Conservation (phyloP, 2,113 vertebrate genomes). For the Phainopepla nitens region DNA sequence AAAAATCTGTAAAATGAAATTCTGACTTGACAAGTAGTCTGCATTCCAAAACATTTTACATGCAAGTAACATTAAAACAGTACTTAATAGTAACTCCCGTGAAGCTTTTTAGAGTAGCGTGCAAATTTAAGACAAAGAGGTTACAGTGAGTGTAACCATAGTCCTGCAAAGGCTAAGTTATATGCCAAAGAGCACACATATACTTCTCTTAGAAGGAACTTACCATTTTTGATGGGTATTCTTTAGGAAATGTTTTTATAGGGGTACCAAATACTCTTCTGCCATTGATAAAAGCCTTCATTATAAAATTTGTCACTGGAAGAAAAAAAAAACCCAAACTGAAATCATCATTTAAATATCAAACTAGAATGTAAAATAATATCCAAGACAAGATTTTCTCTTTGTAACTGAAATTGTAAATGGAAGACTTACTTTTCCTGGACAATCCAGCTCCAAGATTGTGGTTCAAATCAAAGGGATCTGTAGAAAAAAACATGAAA, state of each 20-base stretch:
- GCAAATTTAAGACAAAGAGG: not conserved
- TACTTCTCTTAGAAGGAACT: not conserved
- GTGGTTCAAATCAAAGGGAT: constrained; percentile 95
- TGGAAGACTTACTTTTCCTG: constrained; percentile 85
- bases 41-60: not conserved
- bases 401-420: not conserved
- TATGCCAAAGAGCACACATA: fast-evolving
- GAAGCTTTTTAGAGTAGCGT: not conserved
- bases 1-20: not conserved
- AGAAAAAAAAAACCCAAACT: not conserved
- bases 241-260: constrained; percentile 77
- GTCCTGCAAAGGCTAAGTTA: not conserved
- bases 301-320: constrained; percentile 96
- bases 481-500: constrained; percentile 63
- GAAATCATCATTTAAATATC: not conserved
- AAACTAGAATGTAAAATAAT: not conserved
- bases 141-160: not conserved
- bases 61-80: not conserved
- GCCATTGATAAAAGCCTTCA: constrained; percentile 96
- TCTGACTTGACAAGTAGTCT: not conserved
- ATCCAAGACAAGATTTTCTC: not conserved
- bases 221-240: constrained; percentile 86
- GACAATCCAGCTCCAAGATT: constrained; percentile 94
- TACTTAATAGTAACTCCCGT: not conserved
- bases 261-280: constrained; percentile 89